Evolutionary conservation across 2,113 vertebrate genomes (phyloP).

Genomic region (Scortum barcoo): DNA sequence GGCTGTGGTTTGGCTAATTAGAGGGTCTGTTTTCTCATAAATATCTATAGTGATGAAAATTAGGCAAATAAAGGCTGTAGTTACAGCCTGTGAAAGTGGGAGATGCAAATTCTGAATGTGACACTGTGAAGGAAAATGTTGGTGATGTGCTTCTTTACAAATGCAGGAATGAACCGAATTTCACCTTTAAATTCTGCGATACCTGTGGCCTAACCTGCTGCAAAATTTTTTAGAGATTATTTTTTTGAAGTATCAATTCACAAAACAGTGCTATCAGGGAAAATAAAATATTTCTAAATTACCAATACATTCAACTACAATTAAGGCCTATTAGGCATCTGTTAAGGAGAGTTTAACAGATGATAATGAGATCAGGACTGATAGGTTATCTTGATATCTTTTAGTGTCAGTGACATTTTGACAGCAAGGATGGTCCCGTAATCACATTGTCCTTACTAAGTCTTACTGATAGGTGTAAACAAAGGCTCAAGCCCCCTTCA

Average conservation of each 20-base stretch:
- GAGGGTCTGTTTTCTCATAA: constrained; percentile 80
- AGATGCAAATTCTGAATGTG: constrained; percentile 50
- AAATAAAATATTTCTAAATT: not conserved
- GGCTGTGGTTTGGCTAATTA: constrained; percentile 80
- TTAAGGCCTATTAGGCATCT: constrained; percentile 63
- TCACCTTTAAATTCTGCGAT: not conserved
- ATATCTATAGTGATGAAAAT: constrained; percentile 78
- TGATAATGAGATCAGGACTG: constrained; percentile 73
- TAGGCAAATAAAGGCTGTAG: constrained; percentile 68
- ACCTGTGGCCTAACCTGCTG: not conserved
- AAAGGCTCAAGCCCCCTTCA: constrained; percentile 59
- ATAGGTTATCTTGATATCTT: constrained; percentile 76
- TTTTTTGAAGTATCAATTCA: not conserved
- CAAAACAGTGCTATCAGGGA: not conserved
- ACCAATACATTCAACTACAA: constrained; percentile 48
- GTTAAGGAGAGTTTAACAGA: constrained; percentile 65
- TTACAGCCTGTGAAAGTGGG: constrained; percentile 67
- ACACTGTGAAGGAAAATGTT: constrained; percentile 7
- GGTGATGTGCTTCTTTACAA: constrained; percentile 14
- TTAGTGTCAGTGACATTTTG: constrained; percentile 70
- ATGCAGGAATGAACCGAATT: not conserved
- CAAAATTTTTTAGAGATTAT: not conserved
- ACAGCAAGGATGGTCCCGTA: constrained; percentile 66
- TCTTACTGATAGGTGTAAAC: constrained; percentile 79
- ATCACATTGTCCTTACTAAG: constrained; percentile 77